Evolutionary conservation across 2,888 invertebrate species (phyloP).

Genomic region (Tetanocera ferruginea): DNA sequence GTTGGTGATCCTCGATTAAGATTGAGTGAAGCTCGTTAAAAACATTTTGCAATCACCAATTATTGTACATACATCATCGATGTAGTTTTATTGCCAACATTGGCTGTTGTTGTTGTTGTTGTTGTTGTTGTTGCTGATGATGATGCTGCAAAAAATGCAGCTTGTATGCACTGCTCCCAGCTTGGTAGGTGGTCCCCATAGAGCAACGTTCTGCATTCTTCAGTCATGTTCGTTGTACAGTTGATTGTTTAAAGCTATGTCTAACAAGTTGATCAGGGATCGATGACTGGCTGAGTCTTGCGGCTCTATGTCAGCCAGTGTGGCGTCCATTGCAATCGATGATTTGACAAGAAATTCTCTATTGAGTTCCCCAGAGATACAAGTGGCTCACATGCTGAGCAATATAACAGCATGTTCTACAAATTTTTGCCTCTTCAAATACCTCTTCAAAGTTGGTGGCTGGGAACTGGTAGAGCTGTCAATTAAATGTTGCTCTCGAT

Average conservation of each 20-base stretch:
- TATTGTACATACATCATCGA: constrained; percentile 29
- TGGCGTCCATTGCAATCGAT: background rate
- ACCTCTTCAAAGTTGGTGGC: background rate
- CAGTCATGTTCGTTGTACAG: background rate
- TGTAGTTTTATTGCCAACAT: constrained; percentile 19
- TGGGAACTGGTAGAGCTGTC: constrained; percentile 2
- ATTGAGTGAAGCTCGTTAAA: constrained; percentile 32
- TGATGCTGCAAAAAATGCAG: constrained; percentile 1
- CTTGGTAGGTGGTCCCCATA: constrained; percentile 25
- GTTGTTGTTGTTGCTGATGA: constrained; percentile 37
- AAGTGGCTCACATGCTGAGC: background rate
- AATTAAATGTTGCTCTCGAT: background rate
- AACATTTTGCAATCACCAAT: constrained; percentile 23
- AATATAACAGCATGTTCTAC: constrained; percentile 17
- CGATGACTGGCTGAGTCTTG: background rate
- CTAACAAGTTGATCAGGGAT: constrained; percentile 25
- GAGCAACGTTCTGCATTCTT: constrained; percentile 1
- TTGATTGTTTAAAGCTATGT: constrained; percentile 10
- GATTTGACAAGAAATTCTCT: background rate
- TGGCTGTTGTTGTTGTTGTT: constrained; percentile 19
- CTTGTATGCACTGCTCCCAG: background rate
- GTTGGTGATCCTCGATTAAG: constrained; percentile 29
- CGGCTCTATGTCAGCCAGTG: background rate
- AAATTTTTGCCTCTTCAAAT: background rate
- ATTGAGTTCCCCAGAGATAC: background rate